Percentiles rank a stretch among this genome's conserved stretches.
Evolutionary conservation across 2,797 vertebrate genomes (phyloP).

Genomic region (Argentina silus): DNA sequence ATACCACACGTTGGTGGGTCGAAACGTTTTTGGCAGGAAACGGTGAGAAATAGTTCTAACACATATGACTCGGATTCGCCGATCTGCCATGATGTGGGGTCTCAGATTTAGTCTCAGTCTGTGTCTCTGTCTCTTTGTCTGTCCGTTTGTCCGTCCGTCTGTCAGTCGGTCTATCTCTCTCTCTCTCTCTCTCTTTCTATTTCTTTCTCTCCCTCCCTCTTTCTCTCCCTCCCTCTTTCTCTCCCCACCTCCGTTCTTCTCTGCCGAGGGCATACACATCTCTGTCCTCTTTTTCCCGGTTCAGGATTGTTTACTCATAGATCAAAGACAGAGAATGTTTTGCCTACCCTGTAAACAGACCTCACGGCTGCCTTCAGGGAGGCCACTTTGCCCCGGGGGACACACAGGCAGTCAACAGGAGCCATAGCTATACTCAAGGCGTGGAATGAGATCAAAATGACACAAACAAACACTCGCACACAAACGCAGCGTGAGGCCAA

Average conservation of each 20-base stretch:
- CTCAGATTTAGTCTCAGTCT: conserved; percentile 18
- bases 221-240: neutral
- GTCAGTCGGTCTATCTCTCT: neutral
- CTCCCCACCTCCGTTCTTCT: conserved; percentile 17
- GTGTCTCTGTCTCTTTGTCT: neutral
- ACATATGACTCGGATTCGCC: conserved; percentile 35
- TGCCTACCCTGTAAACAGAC: conserved; percentile 51
- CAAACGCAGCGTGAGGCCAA: conserved; percentile 55
- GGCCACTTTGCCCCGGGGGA: conserved; percentile 41
- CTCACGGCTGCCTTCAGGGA: conserved; percentile 58
- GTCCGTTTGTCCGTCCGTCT: neutral
- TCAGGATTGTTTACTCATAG: conserved; percentile 52
- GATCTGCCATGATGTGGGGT: conserved; percentile 31
- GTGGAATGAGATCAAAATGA: conserved; percentile 59
- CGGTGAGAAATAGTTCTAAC: conserved; percentile 39
- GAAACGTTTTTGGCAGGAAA: conserved; percentile 35
- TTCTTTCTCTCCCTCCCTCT: neutral
- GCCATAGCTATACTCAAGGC: conserved; percentile 55
- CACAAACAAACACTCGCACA: conserved; percentile 32
- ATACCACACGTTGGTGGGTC: conserved; percentile 29
- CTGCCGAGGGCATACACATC: conserved; percentile 7
- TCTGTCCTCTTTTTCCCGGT: conserved; percentile 14
- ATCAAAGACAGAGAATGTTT: conserved; percentile 56
- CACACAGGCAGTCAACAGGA: conserved; percentile 1
- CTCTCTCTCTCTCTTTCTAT: neutral